These are phyloP conservation scores for Cephus spinipes DNA, from an alignment of 2,888 invertebrate genomes.

Conservation along the genomic window DNA sequence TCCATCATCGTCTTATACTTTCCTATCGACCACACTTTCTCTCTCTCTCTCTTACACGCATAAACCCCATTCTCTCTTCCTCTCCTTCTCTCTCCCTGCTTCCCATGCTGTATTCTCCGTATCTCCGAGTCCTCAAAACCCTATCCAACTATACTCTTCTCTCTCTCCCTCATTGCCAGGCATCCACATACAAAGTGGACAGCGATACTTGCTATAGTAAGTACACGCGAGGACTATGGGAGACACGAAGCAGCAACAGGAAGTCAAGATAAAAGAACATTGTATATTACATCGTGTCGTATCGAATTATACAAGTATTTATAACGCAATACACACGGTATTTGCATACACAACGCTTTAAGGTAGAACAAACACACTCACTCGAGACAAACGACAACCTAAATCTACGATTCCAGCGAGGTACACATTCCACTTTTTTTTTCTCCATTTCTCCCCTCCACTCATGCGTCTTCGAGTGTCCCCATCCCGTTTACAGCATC, in stretches of 20 bases:
- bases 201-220: neutral
- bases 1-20: neutral
- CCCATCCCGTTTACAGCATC: neutral
- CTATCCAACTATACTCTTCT: neutral
- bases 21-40: neutral
- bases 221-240: neutral
- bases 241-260: neutral
- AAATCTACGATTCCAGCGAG: neutral
- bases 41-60: neutral
- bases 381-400: neutral
- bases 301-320: neutral
- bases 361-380: neutral
- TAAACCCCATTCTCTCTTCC: neutral
- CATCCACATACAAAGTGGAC: neutral
- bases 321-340: neutral
- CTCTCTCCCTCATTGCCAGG: neutral
- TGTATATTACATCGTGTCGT: neutral
- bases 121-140: neutral
- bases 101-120: neutral
- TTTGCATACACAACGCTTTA: neutral
- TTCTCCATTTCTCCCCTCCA: neutral
- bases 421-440: neutral
- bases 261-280: neutral
- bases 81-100: neutral
- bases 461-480: neutral